A percentile compares a stretch with the other conserved stretches of the same genome.
Evolutionary conservation across 2,113 vertebrate species (phyloP).

Genomic region (Callionymus lyra): DNA sequence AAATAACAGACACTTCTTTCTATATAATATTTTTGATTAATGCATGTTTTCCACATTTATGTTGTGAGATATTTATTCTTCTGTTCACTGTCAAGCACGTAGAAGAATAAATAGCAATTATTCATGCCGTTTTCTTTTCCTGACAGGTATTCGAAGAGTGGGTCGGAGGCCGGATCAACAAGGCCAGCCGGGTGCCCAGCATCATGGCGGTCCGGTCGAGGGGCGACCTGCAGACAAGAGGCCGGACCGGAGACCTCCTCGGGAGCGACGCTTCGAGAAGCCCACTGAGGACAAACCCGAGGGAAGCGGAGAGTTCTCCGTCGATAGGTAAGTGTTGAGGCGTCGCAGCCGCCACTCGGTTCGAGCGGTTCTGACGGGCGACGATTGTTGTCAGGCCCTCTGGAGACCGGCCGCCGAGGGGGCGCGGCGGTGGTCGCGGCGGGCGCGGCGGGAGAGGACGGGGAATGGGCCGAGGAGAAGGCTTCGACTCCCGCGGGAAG

Average conservation of each 20-base stretch:
- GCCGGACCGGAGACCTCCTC: slow-evolving; percentile 84
- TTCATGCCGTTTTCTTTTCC: too few relatives aligned
- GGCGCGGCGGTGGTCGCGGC: slow-evolving; percentile 80
- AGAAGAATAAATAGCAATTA: too few relatives aligned
- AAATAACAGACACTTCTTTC: too few relatives aligned
- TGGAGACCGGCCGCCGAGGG: slow-evolving; percentile 83
- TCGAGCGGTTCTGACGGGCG: slow-evolving; percentile 70
- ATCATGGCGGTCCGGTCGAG: slow-evolving; percentile 74
- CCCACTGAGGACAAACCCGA: slow-evolving; percentile 84
- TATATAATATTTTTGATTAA: too few relatives aligned
- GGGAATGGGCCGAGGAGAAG: slow-evolving; percentile 87
- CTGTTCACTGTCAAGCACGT: too few relatives aligned
- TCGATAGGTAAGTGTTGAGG: slow-evolving; percentile 77
- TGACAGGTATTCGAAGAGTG: slow-evolving; percentile 87
- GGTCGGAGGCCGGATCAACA: slow-evolving; percentile 89
- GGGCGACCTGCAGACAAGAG: slow-evolving; percentile 86
- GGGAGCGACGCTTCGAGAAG: slow-evolving; percentile 90
- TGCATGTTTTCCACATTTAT: too few relatives aligned
- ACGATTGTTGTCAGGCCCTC: slow-evolving; percentile 64
- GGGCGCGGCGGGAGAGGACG: slow-evolving; percentile 86
- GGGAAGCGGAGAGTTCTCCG: slow-evolving; percentile 85
- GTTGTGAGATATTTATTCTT: too few relatives aligned
- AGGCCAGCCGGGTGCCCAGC: slow-evolving; percentile 58
- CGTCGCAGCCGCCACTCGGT: background rate
- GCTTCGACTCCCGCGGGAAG: slow-evolving; percentile 94